Evolutionary conservation across 2,797 vertebrate species (phyloP).

Genomic region (Luscinia luscinia): DNA sequence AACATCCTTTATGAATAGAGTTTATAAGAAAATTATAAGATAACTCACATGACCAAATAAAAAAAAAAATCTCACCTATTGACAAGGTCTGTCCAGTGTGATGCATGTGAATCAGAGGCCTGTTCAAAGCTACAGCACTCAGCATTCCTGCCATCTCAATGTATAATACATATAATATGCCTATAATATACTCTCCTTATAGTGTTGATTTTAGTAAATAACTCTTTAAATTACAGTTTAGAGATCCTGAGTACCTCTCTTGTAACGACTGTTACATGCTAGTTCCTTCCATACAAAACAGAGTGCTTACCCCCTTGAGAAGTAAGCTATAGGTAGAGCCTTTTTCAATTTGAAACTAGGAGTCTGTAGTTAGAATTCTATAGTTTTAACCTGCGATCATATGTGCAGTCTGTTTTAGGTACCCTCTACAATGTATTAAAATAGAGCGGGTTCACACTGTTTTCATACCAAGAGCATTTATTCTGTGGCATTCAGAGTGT

Average conservation of each 20-base stretch:
- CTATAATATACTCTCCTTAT: background rate
- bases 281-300: background rate
- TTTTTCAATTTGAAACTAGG: background rate
- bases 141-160: background rate
- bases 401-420: background rate
- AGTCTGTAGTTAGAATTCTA: background rate
- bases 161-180: too few relatives aligned
- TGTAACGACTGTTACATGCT: background rate
- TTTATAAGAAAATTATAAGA: background rate
- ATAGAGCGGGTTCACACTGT: background rate
- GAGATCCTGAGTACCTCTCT: background rate
- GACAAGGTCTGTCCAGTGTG: background rate
- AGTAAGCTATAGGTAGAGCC: background rate
- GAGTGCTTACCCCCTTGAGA: background rate
- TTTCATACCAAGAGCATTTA: background rate
- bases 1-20: background rate
- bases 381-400: background rate
- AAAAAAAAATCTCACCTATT: background rate
- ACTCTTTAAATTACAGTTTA: background rate
- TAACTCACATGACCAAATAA: background rate
- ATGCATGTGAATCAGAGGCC: background rate
- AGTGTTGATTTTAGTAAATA: background rate
- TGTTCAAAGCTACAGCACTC: background rate
- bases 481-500: background rate
- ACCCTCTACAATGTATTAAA: background rate